Evolutionary conservation across 2,113 vertebrate genomes (phyloP), one percentile per base, ranked within the genome.

Genomic region (Lasiurus borealis): DNA sequence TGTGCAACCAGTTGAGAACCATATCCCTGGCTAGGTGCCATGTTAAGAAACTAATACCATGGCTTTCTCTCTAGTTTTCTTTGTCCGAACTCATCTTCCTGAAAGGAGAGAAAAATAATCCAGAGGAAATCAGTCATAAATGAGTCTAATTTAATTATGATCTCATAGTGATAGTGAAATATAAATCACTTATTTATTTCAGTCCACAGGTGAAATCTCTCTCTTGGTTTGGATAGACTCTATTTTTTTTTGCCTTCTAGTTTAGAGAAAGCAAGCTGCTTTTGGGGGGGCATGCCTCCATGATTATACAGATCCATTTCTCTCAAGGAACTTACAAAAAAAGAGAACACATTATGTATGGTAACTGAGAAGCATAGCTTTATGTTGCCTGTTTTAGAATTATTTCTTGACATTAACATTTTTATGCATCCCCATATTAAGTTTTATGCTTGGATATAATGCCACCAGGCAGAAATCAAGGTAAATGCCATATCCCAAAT

Each of bases 381-480:
- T 62, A 34, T 91, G 93, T 48, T 89, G 69, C 77, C 97, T 96
- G 90, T 97, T 98, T 97, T 71, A 97, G 97, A 97, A 97, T 98
- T 97, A 98, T 96, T 93, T 97, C 94, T 94, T 94, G 97, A 97
- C 97, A 95, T 97, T 98, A 97, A 97, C 97, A 97, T 97, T 96
- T 97, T 98, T 97, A 98, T 97, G 95, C 93, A 97, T 92, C 88
- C 88, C 90, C 89, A 72, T 85, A 90, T 98, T 97, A 98, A 97
- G 97, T 98, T 98, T 98, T 97, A 98, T 98, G 97, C 93, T 96
- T 85, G 57, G 68, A 25, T 96, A 29, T 81, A 85, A 84, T 97
- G 89, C 94, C 0, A 12, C 82, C 44, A 91, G 91, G 93, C 97
- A 95, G 90, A 93, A 97, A 95, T 48, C 85, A 97, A 98, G 80